These are phyloP conservation scores for Sthenelais limicola DNA, from an alignment of 2,888 invertebrate species.

Conservation along the genomic window DNA sequence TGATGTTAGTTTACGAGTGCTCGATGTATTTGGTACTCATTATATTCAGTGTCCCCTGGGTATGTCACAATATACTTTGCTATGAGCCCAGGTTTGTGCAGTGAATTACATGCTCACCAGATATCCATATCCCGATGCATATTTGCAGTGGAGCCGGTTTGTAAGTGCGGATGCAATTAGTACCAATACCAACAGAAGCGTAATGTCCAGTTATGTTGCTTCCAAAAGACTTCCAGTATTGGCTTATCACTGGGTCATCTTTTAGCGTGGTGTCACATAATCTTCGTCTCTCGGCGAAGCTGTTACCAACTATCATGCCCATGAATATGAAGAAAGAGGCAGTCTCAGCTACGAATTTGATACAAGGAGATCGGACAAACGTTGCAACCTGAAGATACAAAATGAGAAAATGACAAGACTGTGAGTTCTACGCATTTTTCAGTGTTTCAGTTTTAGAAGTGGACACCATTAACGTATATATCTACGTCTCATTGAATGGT, in stretches of 20 bases:
- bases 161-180: slow-evolving; percentile 47
- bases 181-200: slow-evolving; percentile 21
- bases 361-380: slow-evolving; percentile 65
- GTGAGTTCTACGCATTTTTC: too few relatives aligned
- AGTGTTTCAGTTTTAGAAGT: too few relatives aligned
- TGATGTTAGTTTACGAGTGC: too few relatives aligned
- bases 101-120: slow-evolving; percentile 43
- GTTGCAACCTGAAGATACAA: slow-evolving; percentile 63
- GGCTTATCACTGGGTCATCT: slow-evolving; percentile 1
- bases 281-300: slow-evolving; percentile 38
- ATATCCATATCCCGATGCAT: slow-evolving; percentile 49
- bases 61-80: too few relatives aligned
- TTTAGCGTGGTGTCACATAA: slow-evolving; percentile 33
- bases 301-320: slow-evolving; percentile 55
- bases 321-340: slow-evolving; percentile 66
- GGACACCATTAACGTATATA: too few relatives aligned
- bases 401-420: too few relatives aligned
- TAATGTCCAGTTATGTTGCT: slow-evolving; percentile 27
- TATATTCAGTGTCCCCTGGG: too few relatives aligned
- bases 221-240: slow-evolving; percentile 24
- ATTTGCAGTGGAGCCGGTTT: slow-evolving; percentile 46
- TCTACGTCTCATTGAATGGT: too few relatives aligned
- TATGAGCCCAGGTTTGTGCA: too few relatives aligned
- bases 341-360: slow-evolving; percentile 68
- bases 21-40: too few relatives aligned